Evolutionary conservation across 1,140 invertebrate genomes (phyloP).

Genomic region (Myzus persicae): DNA sequence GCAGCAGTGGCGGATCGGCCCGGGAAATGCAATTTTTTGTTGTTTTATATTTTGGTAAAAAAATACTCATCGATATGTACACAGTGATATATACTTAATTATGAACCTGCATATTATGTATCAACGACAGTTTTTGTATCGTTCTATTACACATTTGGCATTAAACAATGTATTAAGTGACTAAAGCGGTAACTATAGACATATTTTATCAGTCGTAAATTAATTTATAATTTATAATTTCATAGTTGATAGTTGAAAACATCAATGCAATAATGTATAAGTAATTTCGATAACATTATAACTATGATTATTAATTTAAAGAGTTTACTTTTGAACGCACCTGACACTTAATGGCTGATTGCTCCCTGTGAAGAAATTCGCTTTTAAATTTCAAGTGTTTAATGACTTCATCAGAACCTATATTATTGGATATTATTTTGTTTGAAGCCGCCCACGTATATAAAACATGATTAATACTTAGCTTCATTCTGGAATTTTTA

Average conservation of each 20-base stretch:
- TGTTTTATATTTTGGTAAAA: too few species aligned
- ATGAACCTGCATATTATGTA: too few species aligned
- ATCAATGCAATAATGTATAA: too few species aligned
- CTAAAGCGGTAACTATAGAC: not conserved
- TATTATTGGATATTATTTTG: not conserved
- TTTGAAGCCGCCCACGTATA: too few species aligned
- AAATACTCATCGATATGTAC: not conserved
- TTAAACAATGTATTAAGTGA: not conserved
- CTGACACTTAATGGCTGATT: not conserved
- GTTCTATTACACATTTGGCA: not conserved
- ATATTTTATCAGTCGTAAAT: not conserved
- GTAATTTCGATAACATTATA: too few species aligned
- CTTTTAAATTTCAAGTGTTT: not conserved
- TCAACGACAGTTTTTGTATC: not conserved
- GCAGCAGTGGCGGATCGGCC: not conserved
- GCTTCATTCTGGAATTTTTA: too few species aligned
- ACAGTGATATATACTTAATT: too few species aligned
- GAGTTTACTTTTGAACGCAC: not conserved
- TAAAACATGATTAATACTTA: not conserved
- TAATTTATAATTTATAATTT: not conserved
- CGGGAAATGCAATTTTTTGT: not conserved
- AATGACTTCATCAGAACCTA: not conserved
- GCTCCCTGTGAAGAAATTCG: not conserved
- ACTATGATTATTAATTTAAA: too few species aligned
- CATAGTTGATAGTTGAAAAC: too few species aligned